Base-by-base conservation (phyloP, 2,797 vertebrate genomes). In the Myotis vivesi region DNA sequence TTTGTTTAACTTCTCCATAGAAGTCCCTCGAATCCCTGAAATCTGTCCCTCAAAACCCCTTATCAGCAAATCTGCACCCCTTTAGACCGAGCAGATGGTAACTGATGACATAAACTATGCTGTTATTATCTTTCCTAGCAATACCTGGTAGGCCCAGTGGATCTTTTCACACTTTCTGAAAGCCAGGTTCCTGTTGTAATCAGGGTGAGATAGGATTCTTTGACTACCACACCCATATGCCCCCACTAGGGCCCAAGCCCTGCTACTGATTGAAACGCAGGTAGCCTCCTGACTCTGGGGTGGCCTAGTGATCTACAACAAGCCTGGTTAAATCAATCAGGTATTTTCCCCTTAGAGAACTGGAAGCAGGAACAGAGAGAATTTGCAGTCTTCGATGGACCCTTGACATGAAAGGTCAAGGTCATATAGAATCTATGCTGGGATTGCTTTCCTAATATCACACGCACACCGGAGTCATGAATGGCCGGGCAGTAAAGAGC, bases 1-100 rank as follows among this genome's bases (percentile, higher is more conserved):
- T 95, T 89, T 80, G 28, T 91, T 94, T 81, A 77, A 91, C 82
- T 95, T 93, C 13, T 90, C 23, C 36, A 30, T 72, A 62, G 62
- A 95, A 89, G 82, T 90, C 25, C 59, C 5, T 73, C 41, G 83
- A 81, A 94, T 66, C 49, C 33, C 79, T 62, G 49, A 86, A 94
- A 89, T 86, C 33, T 91, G 28, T 38, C 69, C 30, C 73, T 79
- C 28, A 22, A 64, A 71, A 38, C 36, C 28, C 36, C 4, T 87
- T 87, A 83, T 25, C 15, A 19, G 81, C 86, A 92, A 79, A 80
- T 89, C 76, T 77, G 5, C 72, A 66, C 25, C 44, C 46, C 51
- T 89, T 89, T 66, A 76, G 38, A 55, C 77, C 53, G 28, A 76
- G 8, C 38, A 83, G 89, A 41, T 66, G 36, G 62, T 80, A 82